These are phyloP conservation scores for Acronicta psi DNA, from an alignment of 2,888 invertebrate species.

Conservation along the genomic window DNA sequence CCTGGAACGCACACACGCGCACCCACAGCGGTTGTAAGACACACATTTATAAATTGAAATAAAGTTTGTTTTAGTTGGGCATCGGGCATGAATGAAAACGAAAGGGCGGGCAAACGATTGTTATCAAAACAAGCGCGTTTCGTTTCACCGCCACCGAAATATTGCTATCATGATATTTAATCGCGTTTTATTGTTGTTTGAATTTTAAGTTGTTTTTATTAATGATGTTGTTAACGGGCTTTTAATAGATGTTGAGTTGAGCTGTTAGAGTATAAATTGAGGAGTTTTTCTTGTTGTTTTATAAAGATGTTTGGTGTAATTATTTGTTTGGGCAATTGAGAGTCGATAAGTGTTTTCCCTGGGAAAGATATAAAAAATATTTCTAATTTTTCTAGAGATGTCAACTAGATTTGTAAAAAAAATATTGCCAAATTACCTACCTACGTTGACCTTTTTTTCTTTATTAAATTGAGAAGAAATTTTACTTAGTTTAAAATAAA, in stretches of 20 bases:
- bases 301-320: neutral
- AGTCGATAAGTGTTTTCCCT: too few relatives aligned
- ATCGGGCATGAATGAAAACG: conserved; percentile 86
- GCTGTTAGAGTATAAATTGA: neutral
- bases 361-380: too few relatives aligned
- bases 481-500: neutral
- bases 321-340: neutral
- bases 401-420: too few relatives aligned
- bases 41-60: conserved; percentile 86
- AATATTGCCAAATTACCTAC: neutral
- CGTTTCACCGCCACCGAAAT: conserved; percentile 41
- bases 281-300: neutral
- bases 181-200: conserved; percentile 52
- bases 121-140: conserved; percentile 74
- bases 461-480: too few relatives aligned
- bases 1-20: conserved; percentile 80
- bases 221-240: conserved; percentile 1
- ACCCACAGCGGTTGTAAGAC: conserved; percentile 69
- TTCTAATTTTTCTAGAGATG: too few relatives aligned
- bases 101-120: conserved; percentile 76
- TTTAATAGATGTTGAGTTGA: conserved; percentile 4
- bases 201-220: conserved; percentile 19
- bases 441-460: too few relatives aligned
- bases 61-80: conserved; percentile 88
- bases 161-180: conserved; percentile 51